These are phyloP conservation scores for Notolabrus celidotus DNA, from an alignment of 2,797 vertebrate genomes.

Conservation along the genomic window DNA sequence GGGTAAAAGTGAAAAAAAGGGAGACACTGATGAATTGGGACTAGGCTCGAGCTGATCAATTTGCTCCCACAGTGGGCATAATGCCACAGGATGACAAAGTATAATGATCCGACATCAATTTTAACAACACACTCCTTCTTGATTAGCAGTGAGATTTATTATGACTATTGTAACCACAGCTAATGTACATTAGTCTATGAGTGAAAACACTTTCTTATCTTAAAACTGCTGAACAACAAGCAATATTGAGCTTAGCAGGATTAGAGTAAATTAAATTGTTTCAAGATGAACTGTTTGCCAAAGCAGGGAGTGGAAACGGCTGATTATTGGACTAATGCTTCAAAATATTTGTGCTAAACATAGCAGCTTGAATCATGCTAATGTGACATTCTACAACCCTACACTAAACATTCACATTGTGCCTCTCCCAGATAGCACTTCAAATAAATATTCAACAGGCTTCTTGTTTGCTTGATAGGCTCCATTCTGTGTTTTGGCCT, in stretches of 20 bases:
- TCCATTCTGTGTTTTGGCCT: neutral
- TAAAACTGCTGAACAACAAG: neutral
- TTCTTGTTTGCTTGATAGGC: constrained; percentile 6
- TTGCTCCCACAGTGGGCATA: constrained; percentile 2
- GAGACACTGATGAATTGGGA: constrained; percentile 44
- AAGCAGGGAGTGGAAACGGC: constrained; percentile 10
- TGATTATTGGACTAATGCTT: constrained; percentile 29
- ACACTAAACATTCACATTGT: constrained; percentile 11
- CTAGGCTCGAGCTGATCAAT: constrained; percentile 15
- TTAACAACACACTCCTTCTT: neutral
- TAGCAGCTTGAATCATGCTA: constrained; percentile 27
- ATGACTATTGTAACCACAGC: neutral
- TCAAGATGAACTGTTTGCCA: constrained; percentile 4
- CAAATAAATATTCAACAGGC: constrained; percentile 17
- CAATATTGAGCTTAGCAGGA: neutral
- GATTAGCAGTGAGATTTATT: constrained; percentile 10
- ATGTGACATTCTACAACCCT: constrained; percentile 28
- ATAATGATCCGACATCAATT: neutral
- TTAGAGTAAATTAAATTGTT: constrained; percentile 11
- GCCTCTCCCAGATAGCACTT: constrained; percentile 20
- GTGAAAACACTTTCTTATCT: neutral
- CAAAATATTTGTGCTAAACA: constrained; percentile 22
- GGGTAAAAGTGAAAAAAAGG: constrained; percentile 15
- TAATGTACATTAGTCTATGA: neutral
- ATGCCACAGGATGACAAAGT: constrained; percentile 17